Evolutionary conservation across 2,113 vertebrate species (phyloP), one percentile per base, ranked within the genome.

Genomic region (Echinops telfairi): DNA sequence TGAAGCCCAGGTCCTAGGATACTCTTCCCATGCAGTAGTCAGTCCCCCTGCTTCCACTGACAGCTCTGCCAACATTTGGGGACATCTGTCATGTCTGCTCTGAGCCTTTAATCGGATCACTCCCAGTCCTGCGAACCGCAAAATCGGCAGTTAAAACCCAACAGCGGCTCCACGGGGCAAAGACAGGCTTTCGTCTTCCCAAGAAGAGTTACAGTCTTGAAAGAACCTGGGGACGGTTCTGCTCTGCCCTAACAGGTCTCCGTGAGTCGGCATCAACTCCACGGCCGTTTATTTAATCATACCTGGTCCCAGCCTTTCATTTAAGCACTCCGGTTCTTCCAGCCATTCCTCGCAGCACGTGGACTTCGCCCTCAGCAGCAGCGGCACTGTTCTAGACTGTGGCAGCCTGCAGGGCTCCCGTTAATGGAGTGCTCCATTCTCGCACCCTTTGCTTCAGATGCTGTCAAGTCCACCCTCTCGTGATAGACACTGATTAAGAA

Each of bases 61-160:
- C 53, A 29, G 38, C 33, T 68, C 66, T 89, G 33, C 73, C 29
- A 89, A 84, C 43, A 76, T 62, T 58, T 89, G 47, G 43, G 95
- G 38, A 36, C 64, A 62, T 23, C 5, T 9, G n/a, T 71, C 58
- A 31, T 83, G 15, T 64, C 47, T 92, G 64, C 5, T 77, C 60
- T 87, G 81, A 19, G 68, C 71, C 40, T 43, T 64, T 78, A 70
- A 79, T 60, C 40, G 40, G 7, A 40, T 53, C 47, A 53, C 47
- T 53, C 47, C 47, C 47, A 11, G 47, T 12, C 10, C 47, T 11
- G 10, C 47, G 40, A 40, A 40, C 40, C 47, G 47, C 47, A 53
- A 53, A 53, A 53, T 53, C 47, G 10, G 12, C 47, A 53, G 47
- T 53, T 53, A 53, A 53, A 53, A 53, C 47, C 47, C 47, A 53